Conservation (phyloP, 2,888 invertebrate genomes). For the Thera britannica region DNA sequence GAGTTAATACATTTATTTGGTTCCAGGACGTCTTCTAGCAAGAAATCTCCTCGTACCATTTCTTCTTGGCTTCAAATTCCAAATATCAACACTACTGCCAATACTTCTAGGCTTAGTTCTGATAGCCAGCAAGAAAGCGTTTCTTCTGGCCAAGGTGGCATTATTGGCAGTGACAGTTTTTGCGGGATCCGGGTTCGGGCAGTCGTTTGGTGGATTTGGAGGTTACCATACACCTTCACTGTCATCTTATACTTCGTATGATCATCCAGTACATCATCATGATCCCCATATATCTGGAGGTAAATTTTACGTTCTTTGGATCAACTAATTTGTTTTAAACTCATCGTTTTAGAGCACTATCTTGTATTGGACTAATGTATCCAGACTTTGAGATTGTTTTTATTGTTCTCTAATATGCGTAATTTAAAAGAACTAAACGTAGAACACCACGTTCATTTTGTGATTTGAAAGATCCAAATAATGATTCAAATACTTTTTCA, state of each 20-base stretch:
- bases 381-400: too few relatives aligned
- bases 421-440: too few relatives aligned
- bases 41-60: slow-evolving; percentile 91
- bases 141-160: slow-evolving; percentile 90
- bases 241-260: slow-evolving; percentile 67
- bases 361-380: too few relatives aligned
- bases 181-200: slow-evolving; percentile 81
- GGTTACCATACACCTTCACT: slow-evolving; percentile 51
- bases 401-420: too few relatives aligned
- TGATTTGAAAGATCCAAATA: too few relatives aligned
- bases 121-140: slow-evolving; percentile 90
- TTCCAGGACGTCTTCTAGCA: slow-evolving; percentile 89
- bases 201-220: slow-evolving; percentile 58
- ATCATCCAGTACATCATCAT: slow-evolving; percentile 61
- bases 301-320: neutral
- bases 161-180: slow-evolving; percentile 88
- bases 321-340: too few relatives aligned
- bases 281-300: slow-evolving; percentile 53
- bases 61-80: slow-evolving; percentile 92
- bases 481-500: too few relatives aligned
- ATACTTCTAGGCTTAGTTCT: slow-evolving; percentile 89
- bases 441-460: too few relatives aligned
- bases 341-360: too few relatives aligned
- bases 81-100: slow-evolving; percentile 89
- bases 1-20: slow-evolving; percentile 4